phyloP scores from a whole-genome alignment of 2,113 vertebrate genomes.

The Hystrix cristata region DNA sequence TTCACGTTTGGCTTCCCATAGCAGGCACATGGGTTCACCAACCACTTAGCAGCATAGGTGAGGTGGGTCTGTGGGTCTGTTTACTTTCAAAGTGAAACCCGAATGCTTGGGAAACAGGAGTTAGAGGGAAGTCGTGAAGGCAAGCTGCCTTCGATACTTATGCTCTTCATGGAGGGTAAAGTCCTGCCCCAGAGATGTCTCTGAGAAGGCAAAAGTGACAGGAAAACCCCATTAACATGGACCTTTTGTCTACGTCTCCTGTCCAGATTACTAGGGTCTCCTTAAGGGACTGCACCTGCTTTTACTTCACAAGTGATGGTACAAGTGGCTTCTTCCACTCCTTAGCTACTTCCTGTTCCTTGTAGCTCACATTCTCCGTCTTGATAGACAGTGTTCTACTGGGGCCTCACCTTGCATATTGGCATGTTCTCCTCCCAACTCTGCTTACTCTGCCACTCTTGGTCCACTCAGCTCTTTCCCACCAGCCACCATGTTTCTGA shows the following conservation, averaged over 20 bases:
- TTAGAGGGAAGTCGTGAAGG: slow-evolving; percentile 50
- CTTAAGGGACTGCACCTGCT: not conserved
- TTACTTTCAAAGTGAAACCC: slow-evolving; percentile 26
- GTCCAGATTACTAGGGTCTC: not conserved
- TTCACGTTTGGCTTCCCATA: slow-evolving; percentile 75
- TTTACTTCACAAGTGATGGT: not conserved
- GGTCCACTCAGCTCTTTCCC: not conserved
- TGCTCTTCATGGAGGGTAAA: not conserved
- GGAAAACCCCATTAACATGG: not conserved
- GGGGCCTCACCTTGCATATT: not conserved
- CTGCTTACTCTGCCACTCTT: not conserved
- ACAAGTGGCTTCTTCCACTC: not conserved
- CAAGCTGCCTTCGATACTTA: slow-evolving; percentile 16
- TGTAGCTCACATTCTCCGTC: not conserved
- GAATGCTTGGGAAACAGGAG: slow-evolving; percentile 49
- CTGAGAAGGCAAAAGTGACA: not conserved
- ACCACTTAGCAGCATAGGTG: slow-evolving; percentile 18
- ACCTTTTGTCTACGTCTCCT: not conserved
- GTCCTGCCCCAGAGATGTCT: not conserved
- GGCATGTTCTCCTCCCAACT: not conserved
- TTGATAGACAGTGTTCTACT: not conserved
- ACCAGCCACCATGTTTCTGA: no score
- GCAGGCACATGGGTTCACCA: slow-evolving; percentile 40
- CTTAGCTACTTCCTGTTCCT: not conserved
- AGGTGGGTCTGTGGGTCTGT: slow-evolving; percentile 30